Evolutionary conservation across 2,888 invertebrate genomes (phyloP), one percentile per base, ranked within the genome.

Genomic region (Zonitis immaculata): DNA sequence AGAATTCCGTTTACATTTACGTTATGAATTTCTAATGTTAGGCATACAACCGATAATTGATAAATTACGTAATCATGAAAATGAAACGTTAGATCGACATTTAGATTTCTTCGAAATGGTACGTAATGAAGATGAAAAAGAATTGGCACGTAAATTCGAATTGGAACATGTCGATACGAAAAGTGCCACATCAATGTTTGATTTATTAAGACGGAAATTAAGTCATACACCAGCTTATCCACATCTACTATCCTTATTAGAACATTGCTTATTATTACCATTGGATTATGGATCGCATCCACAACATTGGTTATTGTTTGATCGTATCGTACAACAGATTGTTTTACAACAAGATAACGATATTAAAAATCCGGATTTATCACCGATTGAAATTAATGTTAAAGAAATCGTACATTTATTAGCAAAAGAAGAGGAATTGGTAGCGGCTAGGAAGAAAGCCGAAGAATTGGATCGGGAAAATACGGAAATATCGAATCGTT

Each of bases 101-200:
- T 85, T 98, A 76, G 97, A 98, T 75, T 95, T 98, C 77, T 98
- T 98, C 78, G 98, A 98, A 78, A 95, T 97, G 95, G 91, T 96
- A 18, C 84, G 97, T 43, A 91, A 89, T 69, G 96, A 97, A 77
- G 98, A 98, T 75, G 98, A 98, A 74, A 89, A 92, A 67, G 95
- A 96, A 73, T 75, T 98, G 57, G 91, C 94, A 4, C 82, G 94
- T 58, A 87, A 91, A 66, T 95, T 93, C 77, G 92, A 94, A 72
- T 85, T 88, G 71, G 90, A 91, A 64, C 95, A 95, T 75, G 87
- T 96, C 46, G 95, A 96, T 73, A 93, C 92, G 0, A 95, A 94
- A 78, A 95, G 95, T 74, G 94, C 95, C 1, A 85, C 88, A 1
- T 83, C 87, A 46, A 95, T 96, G 95, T 95, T 96, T 72, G 95